Evolutionary conservation across 2,797 vertebrate genomes (phyloP), one percentile per base, ranked within the genome.

Genomic region (Myotis vivesi): DNA sequence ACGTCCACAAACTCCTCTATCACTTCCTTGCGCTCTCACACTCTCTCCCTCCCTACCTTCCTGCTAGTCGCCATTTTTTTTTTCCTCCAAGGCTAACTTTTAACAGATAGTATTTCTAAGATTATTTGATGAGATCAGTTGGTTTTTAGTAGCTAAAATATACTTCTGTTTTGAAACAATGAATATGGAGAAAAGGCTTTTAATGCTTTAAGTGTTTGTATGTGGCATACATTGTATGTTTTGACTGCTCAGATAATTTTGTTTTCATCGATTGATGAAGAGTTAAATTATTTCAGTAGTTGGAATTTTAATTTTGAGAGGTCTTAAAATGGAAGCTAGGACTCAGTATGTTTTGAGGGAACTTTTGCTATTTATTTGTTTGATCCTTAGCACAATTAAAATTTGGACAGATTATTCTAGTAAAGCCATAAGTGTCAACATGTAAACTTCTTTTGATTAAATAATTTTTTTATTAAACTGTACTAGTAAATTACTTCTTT

Each of bases 401-500:
- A 92, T 89, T 92, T 94, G 81, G 92, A 81, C 91, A 96, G 22
- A 91, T 93, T 96, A 93, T 83, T 96, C 94, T 97, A 94, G 96
- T 95, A 95, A 95, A 97, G 90, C 94, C 94, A 87, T 96, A 96
- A 95, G 91, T 97, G 91, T 97, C 80, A 92, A 95, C 30, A 82
- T 97, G 97, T 94, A 95, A 96, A 96, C 92, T 95, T 96, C 91
- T 96, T 97, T 97, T 95, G 91, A 97, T 97, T 97, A 97, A 97
- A 97, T 53, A 83, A 86, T 92, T 97, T 97, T 97, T 97, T 86
- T 96, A 97, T 90, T 82, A 96, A 96, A 92, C 73, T 93, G 20
- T 85, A 82, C 51, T 94, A 96, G 90, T 96, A 97, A 94, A 86
- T 94, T 89, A 94, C 49, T 96, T 95, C 23, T 83, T 93, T 91